Base-by-base conservation (phyloP, 2,113 vertebrate species). In the Dinomys branickii region DNA sequence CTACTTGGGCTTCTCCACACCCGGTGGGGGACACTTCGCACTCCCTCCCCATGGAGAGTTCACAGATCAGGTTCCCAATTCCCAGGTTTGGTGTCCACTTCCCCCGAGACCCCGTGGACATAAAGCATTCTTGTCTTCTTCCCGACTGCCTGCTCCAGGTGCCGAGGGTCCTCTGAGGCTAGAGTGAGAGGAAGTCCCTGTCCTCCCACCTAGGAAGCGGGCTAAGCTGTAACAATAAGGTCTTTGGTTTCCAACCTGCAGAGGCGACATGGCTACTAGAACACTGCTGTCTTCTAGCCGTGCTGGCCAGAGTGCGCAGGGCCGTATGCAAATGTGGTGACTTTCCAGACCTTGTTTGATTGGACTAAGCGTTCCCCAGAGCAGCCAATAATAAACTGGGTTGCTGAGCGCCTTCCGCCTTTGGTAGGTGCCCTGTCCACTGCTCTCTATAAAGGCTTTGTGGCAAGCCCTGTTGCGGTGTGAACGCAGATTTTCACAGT, bases 401-500 rank as follows among this genome's bases (percentile, higher is more conserved):
- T 17, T 58, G 10, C 63, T 22, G 44, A 61, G 3, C 0, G 0
- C 9, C 16, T 52, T 85, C 20, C 26, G 52, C 30, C 12, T 12
- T 35, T 2, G 0, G 35, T n/a, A 35, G 12, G 1, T 0, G 1
- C 17, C 24, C 20, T n/a, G 52, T n/a, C 26, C 73, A 0, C 20
- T 5, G 20, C 52, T 6, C 52, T 3, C 8, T 67, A 65, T 28
- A 33, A 59, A 24, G 19, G 17, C 28, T 10, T 56, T 28, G 11
- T 0, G 2, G 35, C 7, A 1, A 10, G 0, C 0, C 52, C 24
- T 50, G 22, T 1, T 0, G 1, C n/a, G 3, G 0, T 0, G 33
- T 84, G 89, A 63, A 90, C 9, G 7, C 7, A 2, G 0, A 8
- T 33, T 78, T 67, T 71, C 0, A 0, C 24, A 10, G 3, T 20